These are phyloP conservation scores for Trididemnum nubilum DNA, from an alignment of 23 tunicate genomes.

Conservation along the genomic window DNA sequence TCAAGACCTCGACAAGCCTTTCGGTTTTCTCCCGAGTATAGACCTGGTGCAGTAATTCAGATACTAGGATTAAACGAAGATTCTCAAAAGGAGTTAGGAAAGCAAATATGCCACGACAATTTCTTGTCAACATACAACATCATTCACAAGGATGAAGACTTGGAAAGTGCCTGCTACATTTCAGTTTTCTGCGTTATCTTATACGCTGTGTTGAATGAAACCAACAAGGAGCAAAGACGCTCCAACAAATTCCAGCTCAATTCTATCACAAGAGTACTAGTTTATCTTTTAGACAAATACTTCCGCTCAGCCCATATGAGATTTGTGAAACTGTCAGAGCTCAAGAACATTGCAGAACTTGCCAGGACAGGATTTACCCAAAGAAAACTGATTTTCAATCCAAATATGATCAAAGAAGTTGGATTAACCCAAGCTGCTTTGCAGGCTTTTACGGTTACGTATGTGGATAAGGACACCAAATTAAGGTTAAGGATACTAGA, in stretches of 20 bases:
- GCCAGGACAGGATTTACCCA: slow-evolving; percentile 36
- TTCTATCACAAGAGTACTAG: slow-evolving; percentile 44
- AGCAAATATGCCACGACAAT: slow-evolving; percentile 40
- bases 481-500: slow-evolving; percentile 37
- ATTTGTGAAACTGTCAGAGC: background rate
- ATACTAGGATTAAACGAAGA: slow-evolving; percentile 30
- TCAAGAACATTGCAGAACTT: slow-evolving; percentile 27
- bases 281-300: slow-evolving; percentile 39
- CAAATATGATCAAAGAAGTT: slow-evolving; percentile 8
- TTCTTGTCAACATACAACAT: slow-evolving; percentile 21
- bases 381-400: slow-evolving; percentile 23
- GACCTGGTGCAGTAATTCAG: slow-evolving; percentile 52
- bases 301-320: slow-evolving; percentile 55
- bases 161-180: slow-evolving; percentile 53
- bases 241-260: background rate
- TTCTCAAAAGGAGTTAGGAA: slow-evolving; percentile 47
- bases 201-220: slow-evolving; percentile 38
- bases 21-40: slow-evolving; percentile 42
- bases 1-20: slow-evolving; percentile 52
- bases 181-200: slow-evolving; percentile 50
- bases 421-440: slow-evolving; percentile 27
- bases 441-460: slow-evolving; percentile 50
- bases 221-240: background rate
- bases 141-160: slow-evolving; percentile 38
- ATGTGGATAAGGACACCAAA: slow-evolving; percentile 26